phyloP scores from a whole-genome alignment of 2,888 invertebrate genomes.

The Stegophylla sp. region DNA sequence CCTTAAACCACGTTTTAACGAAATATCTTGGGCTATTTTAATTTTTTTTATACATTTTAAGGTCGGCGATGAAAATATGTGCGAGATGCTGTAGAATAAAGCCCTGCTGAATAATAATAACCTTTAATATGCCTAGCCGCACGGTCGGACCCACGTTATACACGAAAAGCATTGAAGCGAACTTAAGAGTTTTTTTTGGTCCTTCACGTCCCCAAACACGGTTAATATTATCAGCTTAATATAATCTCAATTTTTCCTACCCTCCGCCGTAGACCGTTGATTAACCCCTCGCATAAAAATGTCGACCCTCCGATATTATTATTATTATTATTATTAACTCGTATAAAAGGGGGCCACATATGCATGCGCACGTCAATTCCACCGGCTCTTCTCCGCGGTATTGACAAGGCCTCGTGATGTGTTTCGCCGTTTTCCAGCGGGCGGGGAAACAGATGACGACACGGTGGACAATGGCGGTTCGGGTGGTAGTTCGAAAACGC shows the following conservation, averaged over 20 bases:
- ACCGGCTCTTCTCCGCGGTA: slow-evolving; percentile 33
- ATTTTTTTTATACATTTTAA: not conserved
- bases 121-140: slow-evolving; percentile 23
- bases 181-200: slow-evolving; percentile 31
- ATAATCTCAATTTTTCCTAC: slow-evolving; percentile 53
- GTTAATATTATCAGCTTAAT: slow-evolving; percentile 57
- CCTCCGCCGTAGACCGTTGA: slow-evolving; percentile 19
- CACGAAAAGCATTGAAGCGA: slow-evolving; percentile 29
- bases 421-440: not conserved
- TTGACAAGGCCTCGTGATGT: slow-evolving; percentile 39
- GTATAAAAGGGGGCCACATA: slow-evolving; percentile 26
- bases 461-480: slow-evolving; percentile 37
- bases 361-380: slow-evolving; percentile 21
- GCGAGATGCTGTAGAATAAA: slow-evolving; percentile 3
- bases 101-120: slow-evolving; percentile 37
- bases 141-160: not conserved
- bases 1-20: not conserved
- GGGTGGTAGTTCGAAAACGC: slow-evolving; percentile 42
- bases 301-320: slow-evolving; percentile 42
- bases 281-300: slow-evolving; percentile 54
- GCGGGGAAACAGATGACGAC: slow-evolving; percentile 39
- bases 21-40: not conserved
- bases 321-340: slow-evolving; percentile 48
- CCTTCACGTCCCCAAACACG: slow-evolving; percentile 10
- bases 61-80: not conserved